A percentile compares a stretch with the other conserved stretches of the same genome.
phyloP scores from a whole-genome alignment of 2,888 invertebrate genomes.

The Epinotia nisella region DNA sequence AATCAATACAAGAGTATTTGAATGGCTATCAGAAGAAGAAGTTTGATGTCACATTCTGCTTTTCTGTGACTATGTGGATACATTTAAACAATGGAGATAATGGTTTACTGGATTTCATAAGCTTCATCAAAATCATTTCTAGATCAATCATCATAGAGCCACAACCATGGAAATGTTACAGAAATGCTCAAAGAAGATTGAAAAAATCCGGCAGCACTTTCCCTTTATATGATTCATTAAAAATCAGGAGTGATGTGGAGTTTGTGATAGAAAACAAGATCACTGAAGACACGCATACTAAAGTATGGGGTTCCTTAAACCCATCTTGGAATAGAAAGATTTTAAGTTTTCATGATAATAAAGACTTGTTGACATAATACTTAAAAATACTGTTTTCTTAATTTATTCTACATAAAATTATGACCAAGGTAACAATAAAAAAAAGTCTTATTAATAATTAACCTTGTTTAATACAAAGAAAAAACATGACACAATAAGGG shows the following conservation, averaged over 20 bases:
- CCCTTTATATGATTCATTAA: conserved; percentile 84
- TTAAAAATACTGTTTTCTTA: neutral
- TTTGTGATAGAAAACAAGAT: conserved; percentile 85
- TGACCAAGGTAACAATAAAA: too few species aligned
- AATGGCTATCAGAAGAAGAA: conserved; percentile 62
- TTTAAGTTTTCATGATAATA: conserved; percentile 82
- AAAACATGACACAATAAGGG: neutral
- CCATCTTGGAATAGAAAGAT: conserved; percentile 90
- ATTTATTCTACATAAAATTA: neutral
- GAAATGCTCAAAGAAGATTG: conserved; percentile 89
- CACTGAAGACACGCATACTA: conserved; percentile 72
- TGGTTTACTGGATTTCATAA: conserved; percentile 87
- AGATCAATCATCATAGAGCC: conserved; percentile 90
- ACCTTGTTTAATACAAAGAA: neutral
- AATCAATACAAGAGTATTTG: conserved; percentile 79
- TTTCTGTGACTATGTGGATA: conserved; percentile 96
- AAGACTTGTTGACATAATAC: conserved; percentile 1
- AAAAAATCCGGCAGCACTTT: conserved; percentile 87
- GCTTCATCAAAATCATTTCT: conserved; percentile 80
- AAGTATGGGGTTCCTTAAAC: conserved; percentile 83
- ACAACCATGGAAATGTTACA: conserved; percentile 94
- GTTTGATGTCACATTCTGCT: conserved; percentile 90
- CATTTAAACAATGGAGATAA: conserved; percentile 93
- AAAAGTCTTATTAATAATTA: neutral
- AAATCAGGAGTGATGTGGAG: conserved; percentile 86